Evolutionary conservation across 1,140 invertebrate species (phyloP).

Genomic region (Dinothrombium tinctorium): DNA sequence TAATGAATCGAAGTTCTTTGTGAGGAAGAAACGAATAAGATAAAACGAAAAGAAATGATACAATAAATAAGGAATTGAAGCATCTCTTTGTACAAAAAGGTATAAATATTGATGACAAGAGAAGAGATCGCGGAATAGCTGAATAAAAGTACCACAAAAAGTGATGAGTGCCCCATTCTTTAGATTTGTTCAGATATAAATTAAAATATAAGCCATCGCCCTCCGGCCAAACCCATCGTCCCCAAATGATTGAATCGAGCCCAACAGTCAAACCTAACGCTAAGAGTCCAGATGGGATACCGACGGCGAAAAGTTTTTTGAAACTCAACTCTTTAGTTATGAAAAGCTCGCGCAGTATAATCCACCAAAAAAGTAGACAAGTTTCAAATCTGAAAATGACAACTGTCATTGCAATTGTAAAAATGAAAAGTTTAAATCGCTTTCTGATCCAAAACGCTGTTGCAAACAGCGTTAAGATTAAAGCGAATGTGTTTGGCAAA

Average conservation of each 20-base stretch:
- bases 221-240: background rate
- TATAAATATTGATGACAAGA: conserved; percentile 37
- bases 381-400: conserved; percentile 13
- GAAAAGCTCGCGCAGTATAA: conserved; percentile 6
- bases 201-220: conserved; percentile 72
- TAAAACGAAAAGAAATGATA: conserved; percentile 52
- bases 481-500: conserved; percentile 83
- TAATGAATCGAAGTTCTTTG: conserved; percentile 93
- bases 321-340: conserved; percentile 7
- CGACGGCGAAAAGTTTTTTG: background rate
- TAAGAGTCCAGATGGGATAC: conserved; percentile 11
- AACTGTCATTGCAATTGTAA: conserved; percentile 10
- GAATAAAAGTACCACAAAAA: conserved; percentile 98
- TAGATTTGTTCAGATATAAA: conserved; percentile 75
- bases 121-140: conserved; percentile 68
- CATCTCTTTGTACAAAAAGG: conserved; percentile 49
- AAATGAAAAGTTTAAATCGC: conserved; percentile 7
- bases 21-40: conserved; percentile 88
- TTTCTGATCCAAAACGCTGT: conserved; percentile 17
- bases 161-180: conserved; percentile 81
- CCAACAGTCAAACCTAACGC: conserved; percentile 39
- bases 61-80: conserved; percentile 39
- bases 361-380: conserved; percentile 6
- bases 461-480: conserved; percentile 53
- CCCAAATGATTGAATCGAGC: conserved; percentile 37